phyloP scores from a whole-genome alignment of 2,888 invertebrate species.

The Lycaena phlaeas region DNA sequence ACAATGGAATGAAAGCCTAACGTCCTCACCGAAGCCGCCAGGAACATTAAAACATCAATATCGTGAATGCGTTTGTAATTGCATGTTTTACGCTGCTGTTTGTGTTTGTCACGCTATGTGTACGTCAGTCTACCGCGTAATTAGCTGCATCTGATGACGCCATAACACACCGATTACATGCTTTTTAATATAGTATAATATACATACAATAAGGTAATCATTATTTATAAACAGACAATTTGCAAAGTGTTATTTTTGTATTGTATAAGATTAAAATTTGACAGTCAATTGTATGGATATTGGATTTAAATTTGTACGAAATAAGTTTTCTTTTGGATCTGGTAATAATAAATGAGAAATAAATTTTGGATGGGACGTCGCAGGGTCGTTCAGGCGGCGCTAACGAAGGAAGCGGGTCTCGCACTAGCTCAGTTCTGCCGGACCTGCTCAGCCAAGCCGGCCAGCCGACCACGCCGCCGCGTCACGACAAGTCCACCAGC shows the following conservation, averaged over 20 bases:
- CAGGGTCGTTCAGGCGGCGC: constrained; percentile 63
- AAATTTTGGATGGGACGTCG: constrained; percentile 1
- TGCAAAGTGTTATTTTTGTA: too few relatives aligned
- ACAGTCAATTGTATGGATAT: too few relatives aligned
- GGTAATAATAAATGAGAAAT: neutral
- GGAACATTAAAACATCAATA: constrained; percentile 37
- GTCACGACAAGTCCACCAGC: constrained; percentile 93
- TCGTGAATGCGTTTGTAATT: constrained; percentile 58
- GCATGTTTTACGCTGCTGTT: constrained; percentile 61
- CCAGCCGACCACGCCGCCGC: constrained; percentile 87
- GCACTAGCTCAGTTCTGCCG: constrained; percentile 94
- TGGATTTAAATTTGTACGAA: too few relatives aligned
- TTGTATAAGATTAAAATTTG: too few relatives aligned
- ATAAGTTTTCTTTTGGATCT: neutral
- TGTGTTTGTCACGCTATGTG: constrained; percentile 53
- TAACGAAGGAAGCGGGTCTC: constrained; percentile 77
- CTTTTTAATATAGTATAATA: neutral
- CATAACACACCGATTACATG: constrained; percentile 5
- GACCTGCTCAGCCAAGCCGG: constrained; percentile 94
- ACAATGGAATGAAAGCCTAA: constrained; percentile 62
- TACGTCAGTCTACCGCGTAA: constrained; percentile 20
- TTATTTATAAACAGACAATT: too few relatives aligned
- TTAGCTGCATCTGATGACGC: constrained; percentile 5
- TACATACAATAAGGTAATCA: neutral
- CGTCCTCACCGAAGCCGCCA: constrained; percentile 50